Evolutionary conservation across 2,113 vertebrate species (phyloP).

Genomic region (Tragulus kanchil): DNA sequence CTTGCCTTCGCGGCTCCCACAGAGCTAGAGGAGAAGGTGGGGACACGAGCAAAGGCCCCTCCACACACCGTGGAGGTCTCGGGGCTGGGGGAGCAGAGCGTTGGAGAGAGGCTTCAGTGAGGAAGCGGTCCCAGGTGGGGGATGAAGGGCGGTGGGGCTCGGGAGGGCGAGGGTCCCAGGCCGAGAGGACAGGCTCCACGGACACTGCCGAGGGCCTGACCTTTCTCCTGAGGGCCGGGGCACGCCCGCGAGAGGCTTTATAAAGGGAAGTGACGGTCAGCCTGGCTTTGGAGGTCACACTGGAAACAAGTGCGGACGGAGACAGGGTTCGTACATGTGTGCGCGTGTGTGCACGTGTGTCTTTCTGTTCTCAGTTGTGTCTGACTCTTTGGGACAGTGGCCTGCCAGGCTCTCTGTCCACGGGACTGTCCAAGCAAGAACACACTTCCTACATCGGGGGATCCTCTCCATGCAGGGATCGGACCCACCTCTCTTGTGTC

Average conservation of each 20-base stretch:
- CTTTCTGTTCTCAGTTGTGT: not conserved
- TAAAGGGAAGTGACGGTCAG: fast-evolving
- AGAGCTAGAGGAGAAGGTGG: too few species aligned
- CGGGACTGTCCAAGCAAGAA: not conserved
- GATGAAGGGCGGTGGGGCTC: not conserved
- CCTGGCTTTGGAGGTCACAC: not conserved
- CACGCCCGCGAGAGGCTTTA: not conserved
- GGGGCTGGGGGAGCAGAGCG: not conserved
- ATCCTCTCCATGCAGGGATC: not conserved
- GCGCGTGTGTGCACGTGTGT: not conserved
- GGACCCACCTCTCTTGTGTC: not conserved
- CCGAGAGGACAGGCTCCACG: not conserved
- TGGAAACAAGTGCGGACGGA: not conserved
- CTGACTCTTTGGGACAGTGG: not conserved
- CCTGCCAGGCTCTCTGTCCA: not conserved
- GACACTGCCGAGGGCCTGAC: not conserved
- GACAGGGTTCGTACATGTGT: fast-evolving
- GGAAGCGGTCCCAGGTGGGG: not conserved
- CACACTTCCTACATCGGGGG: not conserved
- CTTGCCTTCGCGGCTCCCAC: not conserved
- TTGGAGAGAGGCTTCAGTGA: not conserved
- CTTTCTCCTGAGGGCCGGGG: not conserved
- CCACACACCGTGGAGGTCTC: not conserved
- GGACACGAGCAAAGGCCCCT: not conserved
- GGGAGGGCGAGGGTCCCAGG: not conserved